These are phyloP conservation scores for Cercocebus atys DNA, from an alignment of 2,113 vertebrate genomes.

Conservation along the genomic window DNA sequence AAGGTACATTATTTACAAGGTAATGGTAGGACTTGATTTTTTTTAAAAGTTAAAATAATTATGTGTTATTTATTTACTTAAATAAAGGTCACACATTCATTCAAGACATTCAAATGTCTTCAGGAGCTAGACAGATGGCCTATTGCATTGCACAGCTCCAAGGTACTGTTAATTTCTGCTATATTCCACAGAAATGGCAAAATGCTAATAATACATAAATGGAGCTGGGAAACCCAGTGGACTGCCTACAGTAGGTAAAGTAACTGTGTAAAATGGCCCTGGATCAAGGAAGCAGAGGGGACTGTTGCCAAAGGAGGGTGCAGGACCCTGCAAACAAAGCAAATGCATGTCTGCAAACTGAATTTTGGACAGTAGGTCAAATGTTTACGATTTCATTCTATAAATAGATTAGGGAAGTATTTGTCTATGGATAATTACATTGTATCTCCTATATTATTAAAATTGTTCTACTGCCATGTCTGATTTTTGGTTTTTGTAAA, in stretches of 20 bases:
- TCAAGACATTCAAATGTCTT: neutral
- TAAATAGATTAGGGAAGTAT: neutral
- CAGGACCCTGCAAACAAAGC: neutral
- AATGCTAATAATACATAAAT: neutral
- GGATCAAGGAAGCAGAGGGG: neutral
- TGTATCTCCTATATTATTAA: neutral
- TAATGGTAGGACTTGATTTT: neutral
- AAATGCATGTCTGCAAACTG: neutral
- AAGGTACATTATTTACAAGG: neutral
- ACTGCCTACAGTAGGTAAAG: neutral
- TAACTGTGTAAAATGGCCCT: neutral
- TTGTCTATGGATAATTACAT: neutral
- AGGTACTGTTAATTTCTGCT: neutral
- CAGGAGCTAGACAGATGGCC: neutral
- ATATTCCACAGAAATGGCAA: neutral
- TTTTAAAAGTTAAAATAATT: slow-evolving; percentile 6
- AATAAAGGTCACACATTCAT: neutral
- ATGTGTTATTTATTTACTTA: neutral
- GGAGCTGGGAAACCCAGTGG: neutral
- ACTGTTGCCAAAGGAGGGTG: neutral
- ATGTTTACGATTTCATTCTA: neutral
- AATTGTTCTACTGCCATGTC: neutral
- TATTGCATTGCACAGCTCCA: neutral
- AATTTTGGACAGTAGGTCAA: neutral
- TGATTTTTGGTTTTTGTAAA: neutral